These are phyloP conservation scores for Megastigmus dorsalis DNA, from an alignment of 2,888 invertebrate genomes.

Conservation along the genomic window DNA sequence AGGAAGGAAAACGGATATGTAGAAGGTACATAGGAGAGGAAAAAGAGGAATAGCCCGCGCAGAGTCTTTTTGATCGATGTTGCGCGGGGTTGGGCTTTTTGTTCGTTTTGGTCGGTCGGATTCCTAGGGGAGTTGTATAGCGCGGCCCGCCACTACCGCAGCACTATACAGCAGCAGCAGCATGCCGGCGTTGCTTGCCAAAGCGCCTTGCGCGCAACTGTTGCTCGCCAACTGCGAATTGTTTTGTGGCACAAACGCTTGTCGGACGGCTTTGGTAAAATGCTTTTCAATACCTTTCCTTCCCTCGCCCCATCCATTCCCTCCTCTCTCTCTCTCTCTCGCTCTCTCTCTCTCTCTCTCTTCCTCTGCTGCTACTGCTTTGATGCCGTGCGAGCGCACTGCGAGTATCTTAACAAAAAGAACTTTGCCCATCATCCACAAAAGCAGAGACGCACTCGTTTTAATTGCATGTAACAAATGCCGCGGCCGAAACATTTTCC, in stretches of 20 bases:
- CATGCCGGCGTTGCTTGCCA: too few relatives aligned
- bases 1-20: neutral
- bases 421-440: neutral
- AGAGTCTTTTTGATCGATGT: neutral
- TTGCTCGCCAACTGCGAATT: conserved; percentile 1
- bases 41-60: neutral
- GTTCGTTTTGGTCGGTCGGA: neutral
- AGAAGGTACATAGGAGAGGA: neutral
- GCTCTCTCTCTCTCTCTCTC: too few relatives aligned
- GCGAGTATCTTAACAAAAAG: neutral
- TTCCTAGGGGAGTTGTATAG: too few relatives aligned
- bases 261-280: too few relatives aligned
- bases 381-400: too few relatives aligned
- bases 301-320: too few relatives aligned
- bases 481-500: too few relatives aligned
- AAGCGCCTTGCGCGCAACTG: neutral
- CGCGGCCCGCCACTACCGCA: too few relatives aligned
- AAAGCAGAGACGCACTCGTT: neutral
- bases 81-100: neutral
- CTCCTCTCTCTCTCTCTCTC: too few relatives aligned
- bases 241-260: neutral
- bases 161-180: too few relatives aligned
- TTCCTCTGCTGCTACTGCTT: too few relatives aligned
- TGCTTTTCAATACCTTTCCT: neutral
- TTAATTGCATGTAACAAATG: neutral